Evolutionary conservation across 2,113 vertebrate genomes (phyloP).

Genomic region (Prolemur simus): DNA sequence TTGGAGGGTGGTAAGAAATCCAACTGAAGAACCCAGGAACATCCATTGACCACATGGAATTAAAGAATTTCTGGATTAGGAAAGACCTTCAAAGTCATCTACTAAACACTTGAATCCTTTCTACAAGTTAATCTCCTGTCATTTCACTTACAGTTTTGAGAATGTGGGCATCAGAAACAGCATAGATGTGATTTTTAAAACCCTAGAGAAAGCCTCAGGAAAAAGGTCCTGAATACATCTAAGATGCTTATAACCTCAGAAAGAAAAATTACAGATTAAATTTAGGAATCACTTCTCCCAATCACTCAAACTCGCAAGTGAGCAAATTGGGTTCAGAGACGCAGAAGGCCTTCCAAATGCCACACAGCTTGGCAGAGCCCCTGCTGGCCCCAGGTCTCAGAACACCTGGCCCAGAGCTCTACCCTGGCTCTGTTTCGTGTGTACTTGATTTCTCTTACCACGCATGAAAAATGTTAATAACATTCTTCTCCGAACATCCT

Average conservation of each 20-base stretch:
- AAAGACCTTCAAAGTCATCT: background rate
- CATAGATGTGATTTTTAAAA: background rate
- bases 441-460: slow-evolving; percentile 66
- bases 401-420: background rate
- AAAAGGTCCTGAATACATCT: background rate
- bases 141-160: background rate
- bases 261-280: background rate
- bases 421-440: background rate
- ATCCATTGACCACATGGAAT: background rate
- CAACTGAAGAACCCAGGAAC: background rate
- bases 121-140: background rate
- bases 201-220: background rate
- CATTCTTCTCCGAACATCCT: slow-evolving; percentile 76
- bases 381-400: background rate
- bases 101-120: background rate
- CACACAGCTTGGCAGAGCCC: background rate
- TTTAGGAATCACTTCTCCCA: background rate
- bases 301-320: background rate
- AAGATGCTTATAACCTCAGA: background rate
- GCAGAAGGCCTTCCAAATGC: background rate
- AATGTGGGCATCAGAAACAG: background rate
- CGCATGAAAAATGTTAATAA: slow-evolving; percentile 79
- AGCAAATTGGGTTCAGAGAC: background rate
- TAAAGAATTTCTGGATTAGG: background rate
- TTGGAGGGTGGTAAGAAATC: background rate